phyloP scores from a whole-genome alignment of 2,888 invertebrate genomes.

The Alloplasta piceator region DNA sequence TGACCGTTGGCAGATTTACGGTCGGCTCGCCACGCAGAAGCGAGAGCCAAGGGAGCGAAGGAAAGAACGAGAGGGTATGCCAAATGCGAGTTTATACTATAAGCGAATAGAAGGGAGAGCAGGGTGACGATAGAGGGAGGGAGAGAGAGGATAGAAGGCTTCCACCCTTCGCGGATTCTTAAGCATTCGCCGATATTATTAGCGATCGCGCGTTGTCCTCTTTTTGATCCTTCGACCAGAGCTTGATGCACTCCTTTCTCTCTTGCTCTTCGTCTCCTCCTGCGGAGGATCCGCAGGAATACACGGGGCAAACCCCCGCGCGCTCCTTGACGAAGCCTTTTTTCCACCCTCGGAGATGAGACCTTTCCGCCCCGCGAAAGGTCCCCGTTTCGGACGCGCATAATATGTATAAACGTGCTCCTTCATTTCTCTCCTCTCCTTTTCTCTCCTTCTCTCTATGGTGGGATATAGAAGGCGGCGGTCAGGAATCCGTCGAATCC shows the following conservation, averaged over 20 bases:
- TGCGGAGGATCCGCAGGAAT: neutral
- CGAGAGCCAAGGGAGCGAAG: conserved; percentile 71
- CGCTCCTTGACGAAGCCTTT: conserved; percentile 64
- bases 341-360: conserved; percentile 53
- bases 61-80: conserved; percentile 30
- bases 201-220: conserved; percentile 78
- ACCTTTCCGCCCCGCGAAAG: conserved; percentile 37
- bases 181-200: conserved; percentile 82
- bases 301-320: no score
- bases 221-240: conserved; percentile 77
- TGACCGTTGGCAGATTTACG: conserved; percentile 81
- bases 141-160: conserved; percentile 29
- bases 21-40: conserved; percentile 80
- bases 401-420: conserved; percentile 65
- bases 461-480: conserved; percentile 62
- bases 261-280: conserved; percentile 28
- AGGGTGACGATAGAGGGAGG: conserved; percentile 36
- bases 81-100: conserved; percentile 53
- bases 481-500: conserved; percentile 68
- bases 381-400: conserved; percentile 70
- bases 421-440: conserved; percentile 31
- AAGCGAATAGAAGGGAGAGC: conserved; percentile 42
- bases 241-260: conserved; percentile 42
- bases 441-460: conserved; percentile 28
- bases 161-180: conserved; percentile 79